phyloP scores from a whole-genome alignment of 2,797 vertebrate species.

The Sebastes elongatus region DNA sequence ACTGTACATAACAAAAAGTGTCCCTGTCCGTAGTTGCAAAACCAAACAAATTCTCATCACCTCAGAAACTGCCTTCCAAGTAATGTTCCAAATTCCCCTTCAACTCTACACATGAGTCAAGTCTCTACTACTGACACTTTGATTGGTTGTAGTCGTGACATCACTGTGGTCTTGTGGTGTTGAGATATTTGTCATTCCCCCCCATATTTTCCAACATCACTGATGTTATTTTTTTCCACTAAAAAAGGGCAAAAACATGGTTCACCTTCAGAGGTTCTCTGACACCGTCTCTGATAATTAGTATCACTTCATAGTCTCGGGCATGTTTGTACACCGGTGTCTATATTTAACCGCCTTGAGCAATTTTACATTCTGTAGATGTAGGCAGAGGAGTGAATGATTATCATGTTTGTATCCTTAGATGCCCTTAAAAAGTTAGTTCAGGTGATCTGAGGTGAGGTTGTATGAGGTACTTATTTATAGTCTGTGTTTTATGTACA shows the following conservation, averaged over 20 bases:
- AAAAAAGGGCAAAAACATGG: background rate
- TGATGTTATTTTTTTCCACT: background rate
- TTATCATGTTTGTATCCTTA: background rate
- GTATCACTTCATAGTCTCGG: background rate
- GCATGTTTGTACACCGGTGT: background rate
- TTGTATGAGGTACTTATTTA: too few species aligned
- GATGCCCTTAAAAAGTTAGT: background rate
- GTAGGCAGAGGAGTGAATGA: background rate
- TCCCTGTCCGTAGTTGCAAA: background rate
- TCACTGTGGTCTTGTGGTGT: conserved; percentile 36
- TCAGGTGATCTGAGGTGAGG: too few species aligned
- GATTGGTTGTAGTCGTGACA: conserved; percentile 34
- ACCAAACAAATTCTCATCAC: conserved; percentile 2
- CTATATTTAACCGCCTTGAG: background rate
- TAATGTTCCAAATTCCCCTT: conserved; percentile 36
- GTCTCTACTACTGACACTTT: background rate
- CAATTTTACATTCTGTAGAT: background rate
- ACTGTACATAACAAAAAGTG: background rate
- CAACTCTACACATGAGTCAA: conserved; percentile 34
- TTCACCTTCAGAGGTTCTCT: background rate
- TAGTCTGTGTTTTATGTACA: too few species aligned
- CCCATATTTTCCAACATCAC: conserved; percentile 11
- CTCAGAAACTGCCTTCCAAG: conserved; percentile 20
- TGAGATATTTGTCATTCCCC: conserved; percentile 29
- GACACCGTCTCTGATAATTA: background rate